Base-by-base conservation (phyloP, 2,888 invertebrate species). In the Mythimna pallens region DNA sequence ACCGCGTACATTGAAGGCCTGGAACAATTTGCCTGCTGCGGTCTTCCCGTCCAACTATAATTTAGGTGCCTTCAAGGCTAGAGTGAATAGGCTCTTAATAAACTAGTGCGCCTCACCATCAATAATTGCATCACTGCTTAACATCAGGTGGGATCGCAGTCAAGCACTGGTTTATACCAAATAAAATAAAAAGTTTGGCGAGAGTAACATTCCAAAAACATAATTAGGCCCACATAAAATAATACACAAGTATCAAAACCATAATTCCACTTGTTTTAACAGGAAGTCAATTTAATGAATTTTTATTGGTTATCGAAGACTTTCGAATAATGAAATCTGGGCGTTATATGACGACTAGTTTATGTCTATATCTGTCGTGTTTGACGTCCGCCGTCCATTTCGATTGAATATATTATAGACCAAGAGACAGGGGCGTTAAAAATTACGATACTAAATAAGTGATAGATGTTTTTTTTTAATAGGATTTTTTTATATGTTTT, bases 281-380 rank as follows among this genome's bases (percentile, higher is more conserved):
- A 92, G 94, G 94, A 94, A 94, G 93, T 94, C 88, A 87, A 91
- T 92, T 81, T 92, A 93, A 92, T 91, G 89, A 88, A 80, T 73
- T 91, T 92, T 93, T 94, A 94, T 94, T 92, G 89, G 88, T 83
- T 84, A 88, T 84, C 87, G 86, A 86, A 88, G 88, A 92, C 93
- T 93, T 94, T 94, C 93, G 87, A 92, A 89, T 88, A 85, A 80
- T 86, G 86, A 87, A 88, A 84, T 78, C 84, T 78, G 83, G 73
- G 84, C 82, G 84, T 80, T 87, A 86, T 88, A 88, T 82, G 78
- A 68, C 84, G 82, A 83, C 89, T 86, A 85, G 87, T 89, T 90
- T 83, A 85, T 84, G 78, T 85, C 82, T 85, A 73, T 81, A 87
- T 85, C 85, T 85, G 85, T 87, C 80, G 63, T 79, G 77, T 89